These are phyloP conservation scores for Lasiurus cinereus DNA, from an alignment of 2,113 vertebrate genomes.

Conservation along the genomic window DNA sequence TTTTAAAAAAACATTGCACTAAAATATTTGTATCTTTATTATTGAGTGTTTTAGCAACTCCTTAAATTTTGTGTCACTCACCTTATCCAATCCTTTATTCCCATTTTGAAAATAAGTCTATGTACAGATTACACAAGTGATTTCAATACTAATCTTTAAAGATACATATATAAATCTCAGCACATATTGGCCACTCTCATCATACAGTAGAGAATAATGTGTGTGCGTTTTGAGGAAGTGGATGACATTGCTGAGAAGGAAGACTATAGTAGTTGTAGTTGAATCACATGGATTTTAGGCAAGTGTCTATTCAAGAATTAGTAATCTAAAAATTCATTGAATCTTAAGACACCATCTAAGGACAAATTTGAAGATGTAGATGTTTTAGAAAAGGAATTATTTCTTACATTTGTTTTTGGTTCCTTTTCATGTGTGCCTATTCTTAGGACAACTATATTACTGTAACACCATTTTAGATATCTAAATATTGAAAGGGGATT, in stretches of 20 bases:
- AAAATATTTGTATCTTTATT: background rate
- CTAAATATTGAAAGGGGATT: background rate
- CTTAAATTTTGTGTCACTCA: slow-evolving; percentile 15
- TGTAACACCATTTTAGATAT: background rate
- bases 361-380: background rate
- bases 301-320: background rate
- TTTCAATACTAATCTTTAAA: background rate
- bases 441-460: slow-evolving; percentile 26
- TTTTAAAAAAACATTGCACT: background rate
- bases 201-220: background rate
- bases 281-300: background rate
- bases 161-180: background rate
- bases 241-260: background rate
- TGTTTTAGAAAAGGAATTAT: background rate
- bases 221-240: background rate
- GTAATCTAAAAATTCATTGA: slow-evolving; percentile 31
- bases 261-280: background rate
- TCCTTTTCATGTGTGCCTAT: background rate
- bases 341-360: background rate
- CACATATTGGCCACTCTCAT: background rate
- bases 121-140: background rate
- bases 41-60: background rate
- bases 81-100: background rate
- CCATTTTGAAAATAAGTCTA: slow-evolving; percentile 29
- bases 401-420: background rate